A percentile compares a stretch with the other conserved stretches of the same genome.
Evolutionary conservation across 2,113 vertebrate species (phyloP).

Genomic region (Oenanthe oenanthe): DNA sequence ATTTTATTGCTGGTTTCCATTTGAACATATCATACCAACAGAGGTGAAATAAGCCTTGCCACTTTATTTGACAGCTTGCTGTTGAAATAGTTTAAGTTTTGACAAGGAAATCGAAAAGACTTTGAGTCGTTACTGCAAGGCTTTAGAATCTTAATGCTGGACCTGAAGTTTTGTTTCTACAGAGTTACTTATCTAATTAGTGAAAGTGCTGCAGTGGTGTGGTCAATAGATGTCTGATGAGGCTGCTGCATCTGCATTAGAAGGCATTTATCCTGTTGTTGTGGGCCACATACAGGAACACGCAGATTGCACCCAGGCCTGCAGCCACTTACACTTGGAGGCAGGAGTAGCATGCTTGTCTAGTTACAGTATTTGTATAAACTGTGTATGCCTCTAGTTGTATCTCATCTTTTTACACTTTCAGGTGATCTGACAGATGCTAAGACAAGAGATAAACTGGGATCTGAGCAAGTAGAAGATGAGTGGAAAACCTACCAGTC

Average conservation of each 20-base stretch:
- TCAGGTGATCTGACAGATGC: slow-evolving; percentile 95
- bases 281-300: background rate
- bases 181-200: background rate
- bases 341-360: background rate
- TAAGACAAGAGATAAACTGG: slow-evolving; percentile 89
- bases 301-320: background rate
- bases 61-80: background rate
- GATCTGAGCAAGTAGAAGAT: slow-evolving; percentile 89
- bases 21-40: background rate
- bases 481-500: slow-evolving; percentile 95
- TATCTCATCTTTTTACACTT: background rate
- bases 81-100: background rate
- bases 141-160: background rate
- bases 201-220: background rate
- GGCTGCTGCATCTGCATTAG: background rate
- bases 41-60: background rate
- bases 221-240: background rate
- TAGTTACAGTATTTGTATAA: background rate
- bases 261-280: background rate
- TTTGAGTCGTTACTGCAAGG: background rate
- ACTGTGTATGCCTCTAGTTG: background rate
- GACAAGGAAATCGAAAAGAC: background rate
- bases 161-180: background rate
- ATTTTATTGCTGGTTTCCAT: background rate
- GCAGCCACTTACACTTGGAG: background rate